Evolutionary conservation across 2,113 vertebrate species (phyloP).

Genomic region (Progne subis): DNA sequence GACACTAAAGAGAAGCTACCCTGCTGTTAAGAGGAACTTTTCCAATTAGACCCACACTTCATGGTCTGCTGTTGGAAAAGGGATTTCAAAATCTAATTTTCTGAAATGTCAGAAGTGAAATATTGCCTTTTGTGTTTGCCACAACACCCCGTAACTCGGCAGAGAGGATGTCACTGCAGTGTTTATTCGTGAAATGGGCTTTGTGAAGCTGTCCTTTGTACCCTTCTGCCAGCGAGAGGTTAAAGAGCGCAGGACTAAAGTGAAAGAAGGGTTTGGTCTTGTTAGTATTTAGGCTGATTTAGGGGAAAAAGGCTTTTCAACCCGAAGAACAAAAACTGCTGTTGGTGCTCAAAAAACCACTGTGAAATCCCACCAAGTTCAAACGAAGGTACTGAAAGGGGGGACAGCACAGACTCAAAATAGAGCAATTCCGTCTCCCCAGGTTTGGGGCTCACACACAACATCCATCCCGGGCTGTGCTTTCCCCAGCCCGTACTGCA

Average conservation of each 20-base stretch:
- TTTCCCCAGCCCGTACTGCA: background rate
- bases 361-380: background rate
- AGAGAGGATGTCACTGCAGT: background rate
- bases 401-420: background rate
- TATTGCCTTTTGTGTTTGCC: conserved; percentile 6
- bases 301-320: background rate
- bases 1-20: background rate
- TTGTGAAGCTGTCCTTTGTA: conserved; percentile 35
- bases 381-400: background rate
- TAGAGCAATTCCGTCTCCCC: background rate
- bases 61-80: background rate
- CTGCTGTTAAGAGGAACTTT: background rate
- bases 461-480: background rate
- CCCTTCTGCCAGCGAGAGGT: background rate
- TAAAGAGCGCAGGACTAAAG: background rate
- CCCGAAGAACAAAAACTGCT: background rate
- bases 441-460: background rate
- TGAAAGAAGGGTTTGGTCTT: background rate
- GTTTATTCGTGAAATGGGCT: background rate
- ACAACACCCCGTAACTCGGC: background rate
- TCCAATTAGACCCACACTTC: background rate
- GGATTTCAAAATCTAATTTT: conserved; percentile 30
- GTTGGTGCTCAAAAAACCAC: background rate
- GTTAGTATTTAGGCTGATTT: background rate
- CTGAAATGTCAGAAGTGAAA: conserved; percentile 13